Percentiles rank a stretch among this genome's conserved stretches.
Evolutionary conservation across 2,797 vertebrate genomes (phyloP).

Genomic region (Mastacembelus armatus): DNA sequence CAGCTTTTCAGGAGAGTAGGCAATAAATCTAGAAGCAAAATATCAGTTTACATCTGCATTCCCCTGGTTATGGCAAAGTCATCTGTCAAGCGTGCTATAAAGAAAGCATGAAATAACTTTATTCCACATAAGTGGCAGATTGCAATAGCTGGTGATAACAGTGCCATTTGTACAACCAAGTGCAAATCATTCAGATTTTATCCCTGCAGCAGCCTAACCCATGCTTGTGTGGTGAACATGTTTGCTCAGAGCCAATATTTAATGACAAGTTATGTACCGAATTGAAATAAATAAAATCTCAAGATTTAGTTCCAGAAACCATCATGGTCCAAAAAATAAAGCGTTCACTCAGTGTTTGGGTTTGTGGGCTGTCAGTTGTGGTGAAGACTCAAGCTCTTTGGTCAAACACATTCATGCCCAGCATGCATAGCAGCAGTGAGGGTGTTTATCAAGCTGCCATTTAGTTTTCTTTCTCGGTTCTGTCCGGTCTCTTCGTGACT

Average conservation of each 20-base stretch:
- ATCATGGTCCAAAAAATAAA: slow-evolving; percentile 48
- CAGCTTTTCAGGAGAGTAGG: slow-evolving; percentile 1
- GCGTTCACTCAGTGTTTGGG: slow-evolving; percentile 53
- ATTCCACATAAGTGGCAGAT: neutral
- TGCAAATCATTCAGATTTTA: slow-evolving; percentile 47
- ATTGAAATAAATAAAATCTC: slow-evolving; percentile 64
- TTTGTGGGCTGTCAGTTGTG: slow-evolving; percentile 68
- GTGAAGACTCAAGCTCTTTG: slow-evolving; percentile 49
- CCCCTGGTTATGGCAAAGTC: neutral
- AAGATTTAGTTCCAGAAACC: slow-evolving; percentile 57
- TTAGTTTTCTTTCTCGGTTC: slow-evolving; percentile 40
- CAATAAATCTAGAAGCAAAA: neutral
- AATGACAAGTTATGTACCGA: slow-evolving; percentile 62
- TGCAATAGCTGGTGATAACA: slow-evolving; percentile 28
- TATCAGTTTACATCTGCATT: neutral
- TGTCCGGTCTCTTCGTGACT: slow-evolving; percentile 30
- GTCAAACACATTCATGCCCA: slow-evolving; percentile 56
- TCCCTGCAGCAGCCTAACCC: slow-evolving; percentile 35
- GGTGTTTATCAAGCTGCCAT: slow-evolving; percentile 53
- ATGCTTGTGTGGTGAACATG: slow-evolving; percentile 48
- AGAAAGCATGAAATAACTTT: neutral
- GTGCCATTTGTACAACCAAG: slow-evolving; percentile 34
- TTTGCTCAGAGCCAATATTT: slow-evolving; percentile 61
- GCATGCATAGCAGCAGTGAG: slow-evolving; percentile 36
- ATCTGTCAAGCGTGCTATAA: neutral